phyloP scores from a whole-genome alignment of 2,113 vertebrate species.

The Oncorhynchus nerka region DNA sequence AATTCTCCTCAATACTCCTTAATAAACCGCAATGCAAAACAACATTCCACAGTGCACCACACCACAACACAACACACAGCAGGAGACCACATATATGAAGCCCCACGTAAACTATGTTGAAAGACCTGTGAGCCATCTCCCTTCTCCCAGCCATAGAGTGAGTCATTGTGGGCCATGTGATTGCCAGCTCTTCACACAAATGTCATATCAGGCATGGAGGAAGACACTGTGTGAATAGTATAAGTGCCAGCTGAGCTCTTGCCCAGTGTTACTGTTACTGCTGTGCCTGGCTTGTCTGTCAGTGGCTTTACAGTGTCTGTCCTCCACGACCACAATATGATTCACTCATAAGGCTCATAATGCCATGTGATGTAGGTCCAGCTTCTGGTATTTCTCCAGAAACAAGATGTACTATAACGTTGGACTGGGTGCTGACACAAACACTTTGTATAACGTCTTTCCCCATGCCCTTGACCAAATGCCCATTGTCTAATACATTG shows the following conservation, averaged over 20 bases:
- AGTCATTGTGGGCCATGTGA: slow-evolving; percentile 9
- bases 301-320: background rate
- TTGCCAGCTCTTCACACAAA: background rate
- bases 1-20: too few relatives aligned
- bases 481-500: background rate
- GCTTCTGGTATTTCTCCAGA: background rate
- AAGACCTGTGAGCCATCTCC: background rate
- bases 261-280: background rate
- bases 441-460: background rate
- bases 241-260: background rate
- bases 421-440: background rate
- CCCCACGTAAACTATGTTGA: slow-evolving; percentile 12
- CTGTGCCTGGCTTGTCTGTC: background rate
- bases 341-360: background rate
- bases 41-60: too few relatives aligned
- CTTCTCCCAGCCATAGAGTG: background rate
- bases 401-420: background rate
- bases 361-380: background rate
- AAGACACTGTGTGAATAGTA: too few relatives aligned
- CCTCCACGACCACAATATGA: background rate
- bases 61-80: background rate
- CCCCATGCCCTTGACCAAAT: background rate
- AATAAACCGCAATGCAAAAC: too few relatives aligned
- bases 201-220: background rate
- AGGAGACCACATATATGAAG: slow-evolving; percentile 4